Evolutionary conservation across 2,113 vertebrate genomes (phyloP), one percentile per base, ranked within the genome.

Genomic region (Syrmaticus mikado): DNA sequence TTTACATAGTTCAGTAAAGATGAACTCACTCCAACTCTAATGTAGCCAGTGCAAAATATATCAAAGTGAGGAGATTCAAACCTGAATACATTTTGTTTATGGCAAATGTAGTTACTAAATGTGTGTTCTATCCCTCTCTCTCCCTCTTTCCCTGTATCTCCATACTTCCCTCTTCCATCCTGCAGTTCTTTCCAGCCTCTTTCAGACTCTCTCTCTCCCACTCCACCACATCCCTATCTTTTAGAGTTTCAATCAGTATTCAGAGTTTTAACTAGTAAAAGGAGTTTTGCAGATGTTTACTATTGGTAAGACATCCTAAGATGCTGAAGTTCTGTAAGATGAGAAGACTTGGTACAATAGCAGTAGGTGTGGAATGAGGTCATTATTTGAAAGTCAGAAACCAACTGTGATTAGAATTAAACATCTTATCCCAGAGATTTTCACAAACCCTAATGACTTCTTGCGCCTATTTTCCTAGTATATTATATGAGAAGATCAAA

Each of bases 191-290:
- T 34, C 32, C 32, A 34, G 32, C 8, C n/a, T 20, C 19, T n/a
- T n/a, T 58, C 57, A n/a, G 9, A 18, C 53, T 52, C 7, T 1
- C 10, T 2, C 3, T 15, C 74, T 68, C 4, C 7, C 4, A 9
- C 22, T 74, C 13, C 12, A 48, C 41, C 83, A 3, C 55, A n/a
- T 41, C 16, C 79, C 52, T 65, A 10, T 27, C 53, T 76, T 82
- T 68, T 34, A 89, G 34, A 71, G 46, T 76, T 87, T 76, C 68
- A 91, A 73, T 80, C 64, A 80, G 65, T 43, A 82, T 13, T 75
- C 25, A 62, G 34, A 52, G 20, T 72, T 89, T 89, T 65, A 87
- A 74, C 30, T 55, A 50, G 28, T 72, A 65, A 67, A 34, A 68
- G 7, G 13, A 76, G 25, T 74, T 78, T 74, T 78, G 7, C 19